Evolutionary conservation across 1,140 invertebrate species (phyloP), one percentile per base, ranked within the genome.

Genomic region (Melipona quadrifasciata): DNA sequence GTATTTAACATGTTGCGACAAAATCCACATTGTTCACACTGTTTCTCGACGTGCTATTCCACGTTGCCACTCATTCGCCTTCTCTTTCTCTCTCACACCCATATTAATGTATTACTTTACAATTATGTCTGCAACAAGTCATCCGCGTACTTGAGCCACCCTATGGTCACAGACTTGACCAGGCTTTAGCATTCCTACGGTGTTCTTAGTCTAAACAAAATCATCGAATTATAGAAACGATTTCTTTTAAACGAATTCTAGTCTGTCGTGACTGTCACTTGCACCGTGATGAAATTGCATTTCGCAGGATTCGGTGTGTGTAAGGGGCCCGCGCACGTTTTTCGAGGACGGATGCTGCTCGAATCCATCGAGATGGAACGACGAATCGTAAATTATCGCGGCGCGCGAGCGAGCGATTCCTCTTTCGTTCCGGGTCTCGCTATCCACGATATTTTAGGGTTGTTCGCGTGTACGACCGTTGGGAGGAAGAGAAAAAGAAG

Each of bases 391-490:
- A 94, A 94, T 94, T 89, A 89, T n/a, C 58, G 72, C 75, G 27
- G 68, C 67, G 57, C 74, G 80, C 51, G 5, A 75, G 39, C 68
- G 87, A 87, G 83, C 3, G 89, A 90, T 91, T 93, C 88, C 85
- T 87, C 86, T 92, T 90, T 88, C 91, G 92, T 92, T 91, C 91
- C 90, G 90, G 90, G 31, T 77, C 78, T 57, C 71, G 67, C 78
- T 67, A 83, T 88, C 83, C 86, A 88, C 80, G 82, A 91, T n/a
- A n/a, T 93, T 94, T 93, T 91, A 92, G 93, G 93, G n/a, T 65
- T 91, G 91, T 93, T 91, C 3, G 47, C 82, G 80, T 82, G 89
- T 82, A 82, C 85, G 86, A 84, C 86, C 47, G 12, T 67, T 8
- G 78, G 55, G 68, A 74, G 53, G 86, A 90, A 79, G 65, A 51